These are phyloP conservation scores for Daktulosphaira vitifoliae DNA, from an alignment of 1,140 invertebrate species.

Conservation along the genomic window DNA sequence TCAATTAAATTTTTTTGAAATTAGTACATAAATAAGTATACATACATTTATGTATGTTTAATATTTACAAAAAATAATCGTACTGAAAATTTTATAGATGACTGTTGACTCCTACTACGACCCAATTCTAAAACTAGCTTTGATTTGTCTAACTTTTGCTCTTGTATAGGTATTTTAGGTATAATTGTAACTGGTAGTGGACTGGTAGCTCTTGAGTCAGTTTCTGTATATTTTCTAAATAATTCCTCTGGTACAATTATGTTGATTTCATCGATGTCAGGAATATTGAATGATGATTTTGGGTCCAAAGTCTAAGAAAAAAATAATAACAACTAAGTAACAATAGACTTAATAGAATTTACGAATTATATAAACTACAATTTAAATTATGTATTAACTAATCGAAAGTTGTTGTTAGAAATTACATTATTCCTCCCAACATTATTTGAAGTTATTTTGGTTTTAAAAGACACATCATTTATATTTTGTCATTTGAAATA, in stretches of 20 bases:
- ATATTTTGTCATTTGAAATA: too few relatives aligned
- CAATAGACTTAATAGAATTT: too few relatives aligned
- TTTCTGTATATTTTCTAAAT: slow-evolving; percentile 63
- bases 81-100: slow-evolving; percentile 32
- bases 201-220: slow-evolving; percentile 65
- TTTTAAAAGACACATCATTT: too few relatives aligned
- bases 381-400: too few relatives aligned
- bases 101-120: slow-evolving; percentile 39
- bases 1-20: too few relatives aligned
- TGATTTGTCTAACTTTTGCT: slow-evolving; percentile 41
- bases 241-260: slow-evolving; percentile 50
- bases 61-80: background rate
- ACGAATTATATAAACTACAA: background rate
- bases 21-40: too few relatives aligned
- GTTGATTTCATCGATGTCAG: slow-evolving; percentile 33
- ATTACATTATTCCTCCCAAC: too few relatives aligned
- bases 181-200: slow-evolving; percentile 62
- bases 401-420: too few relatives aligned
- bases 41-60: too few relatives aligned
- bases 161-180: slow-evolving; percentile 16
- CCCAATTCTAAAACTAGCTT: slow-evolving; percentile 46
- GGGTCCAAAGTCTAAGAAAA: slow-evolving; percentile 7
- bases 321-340: background rate
- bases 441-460: too few relatives aligned
- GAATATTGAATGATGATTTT: background rate